Percentiles rank a stretch among this genome's conserved stretches.
Evolutionary conservation across 2,888 invertebrate species (phyloP).

Genomic region (Eupithecia centaureata): DNA sequence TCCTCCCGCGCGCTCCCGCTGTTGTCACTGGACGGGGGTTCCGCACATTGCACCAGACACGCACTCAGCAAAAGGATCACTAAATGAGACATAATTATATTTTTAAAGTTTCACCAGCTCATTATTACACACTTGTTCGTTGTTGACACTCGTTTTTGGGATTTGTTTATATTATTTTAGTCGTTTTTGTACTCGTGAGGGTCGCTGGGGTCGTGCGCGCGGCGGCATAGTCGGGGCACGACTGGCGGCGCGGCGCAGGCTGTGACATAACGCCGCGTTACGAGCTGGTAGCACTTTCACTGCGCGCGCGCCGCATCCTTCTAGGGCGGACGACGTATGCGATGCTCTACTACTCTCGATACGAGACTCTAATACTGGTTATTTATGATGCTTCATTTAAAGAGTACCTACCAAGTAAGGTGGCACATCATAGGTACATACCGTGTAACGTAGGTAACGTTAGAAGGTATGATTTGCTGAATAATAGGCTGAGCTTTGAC

Average conservation of each 20-base stretch:
- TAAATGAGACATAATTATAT: slow-evolving; percentile 64
- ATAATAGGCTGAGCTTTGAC: background rate
- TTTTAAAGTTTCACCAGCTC: slow-evolving; percentile 59
- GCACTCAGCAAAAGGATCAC: slow-evolving; percentile 71
- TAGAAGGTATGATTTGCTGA: background rate
- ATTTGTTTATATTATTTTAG: slow-evolving; percentile 30
- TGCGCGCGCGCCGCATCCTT: slow-evolving; percentile 60
- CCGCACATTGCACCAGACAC: slow-evolving; percentile 59
- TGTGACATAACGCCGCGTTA: slow-evolving; percentile 77
- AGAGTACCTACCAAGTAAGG: too few species aligned
- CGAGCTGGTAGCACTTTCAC: slow-evolving; percentile 76
- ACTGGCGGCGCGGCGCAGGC: slow-evolving; percentile 59
- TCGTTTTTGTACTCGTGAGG: slow-evolving; percentile 34
- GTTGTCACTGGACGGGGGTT: slow-evolving; percentile 56
- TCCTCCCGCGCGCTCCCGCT: slow-evolving; percentile 73
- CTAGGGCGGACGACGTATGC: slow-evolving; percentile 51
- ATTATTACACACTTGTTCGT: slow-evolving; percentile 52
- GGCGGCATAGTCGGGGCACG: slow-evolving; percentile 71
- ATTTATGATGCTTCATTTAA: background rate
- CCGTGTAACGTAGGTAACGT: too few species aligned
- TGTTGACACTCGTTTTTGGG: slow-evolving; percentile 34
- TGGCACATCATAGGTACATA: too few species aligned
- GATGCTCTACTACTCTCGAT: slow-evolving; percentile 42
- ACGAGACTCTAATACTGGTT: background rate
- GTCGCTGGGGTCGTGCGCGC: slow-evolving; percentile 63